Base-by-base conservation (phyloP, 1,140 invertebrate species). In the Stegodyphus mimosarum region DNA sequence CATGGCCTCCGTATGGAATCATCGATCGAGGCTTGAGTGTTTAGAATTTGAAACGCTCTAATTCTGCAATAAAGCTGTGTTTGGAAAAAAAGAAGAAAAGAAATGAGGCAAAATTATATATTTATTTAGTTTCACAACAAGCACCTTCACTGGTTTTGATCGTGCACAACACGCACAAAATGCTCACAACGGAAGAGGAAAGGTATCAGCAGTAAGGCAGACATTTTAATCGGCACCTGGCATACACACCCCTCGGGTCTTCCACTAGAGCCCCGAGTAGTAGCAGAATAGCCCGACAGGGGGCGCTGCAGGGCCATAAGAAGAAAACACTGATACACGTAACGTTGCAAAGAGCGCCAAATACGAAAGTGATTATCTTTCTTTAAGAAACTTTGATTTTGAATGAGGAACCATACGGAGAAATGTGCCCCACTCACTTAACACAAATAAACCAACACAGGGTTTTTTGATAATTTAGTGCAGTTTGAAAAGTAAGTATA, bases 231-330 rank as follows among this genome's bases (percentile, higher is more conserved):
- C 48, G 13, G 69, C 52, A n/a, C 80, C 17, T 50, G 60, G 48
- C 48, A 66, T 51, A 60, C 79, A 64, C 63, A 15, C 74, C 17
- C 78, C 55, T 33, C 33, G 69, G 71, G 73, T 83, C 60, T 66
- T 53, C 63, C 71, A 83, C 80, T 83, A 83, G 80, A 83, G 80
- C 80, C 80, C 80, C 80, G 6, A 49, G 33, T 67, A 49, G 9
- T 83, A 83, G 80, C 74, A 74, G 71, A 74, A 67, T 11, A 51
- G 74, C 77, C 77, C 55, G 70, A 33, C 33, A 33, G 33, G 33
- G 1, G 1, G 33, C 33, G 55, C 5, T 60, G 15, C 55, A 15
- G 9, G 9, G 9, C 15, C 9, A 60, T 15, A 15, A 60, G 55
- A 15, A 60, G 55, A 60, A 15, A 60, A 60, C 15, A 11, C 55